A percentile compares a stretch with the other conserved stretches of the same genome.
These are phyloP conservation scores for Pavo muticus DNA, from an alignment of 2,113 vertebrate species.

Conservation along the genomic window DNA sequence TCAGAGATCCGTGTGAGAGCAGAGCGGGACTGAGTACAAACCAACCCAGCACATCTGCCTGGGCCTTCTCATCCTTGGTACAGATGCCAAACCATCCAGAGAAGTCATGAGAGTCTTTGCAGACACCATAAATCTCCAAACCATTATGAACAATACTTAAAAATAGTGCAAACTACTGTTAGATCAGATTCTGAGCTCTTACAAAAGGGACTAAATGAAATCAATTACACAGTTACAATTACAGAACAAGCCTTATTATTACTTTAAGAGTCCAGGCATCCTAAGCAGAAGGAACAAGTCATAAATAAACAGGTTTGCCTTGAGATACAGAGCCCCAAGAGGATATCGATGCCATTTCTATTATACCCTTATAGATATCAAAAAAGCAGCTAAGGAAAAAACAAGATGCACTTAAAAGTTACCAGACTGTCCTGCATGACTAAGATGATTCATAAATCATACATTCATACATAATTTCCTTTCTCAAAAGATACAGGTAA, in stretches of 20 bases:
- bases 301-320: neutral
- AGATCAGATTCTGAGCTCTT: neutral
- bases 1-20: neutral
- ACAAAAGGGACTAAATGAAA: neutral
- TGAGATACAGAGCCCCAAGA: neutral
- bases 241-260: neutral
- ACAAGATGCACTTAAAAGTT: neutral
- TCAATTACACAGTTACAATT: too few species aligned
- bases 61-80: neutral
- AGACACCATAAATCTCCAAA: neutral
- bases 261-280: neutral
- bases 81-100: neutral
- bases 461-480: neutral
- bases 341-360: neutral
- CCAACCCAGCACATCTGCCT: neutral
- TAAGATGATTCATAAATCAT: neutral
- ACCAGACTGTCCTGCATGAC: neutral
- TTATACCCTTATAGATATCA: neutral
- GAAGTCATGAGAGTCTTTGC: neutral
- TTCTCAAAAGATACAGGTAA: neutral
- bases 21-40: neutral
- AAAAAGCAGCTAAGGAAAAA: neutral
- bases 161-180: neutral
- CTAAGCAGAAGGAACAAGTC: neutral
- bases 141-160: neutral